Evolutionary conservation across 2,113 vertebrate species (phyloP), one percentile per base, ranked within the genome.

Genomic region (Misgurnus anguillicaudatus): DNA sequence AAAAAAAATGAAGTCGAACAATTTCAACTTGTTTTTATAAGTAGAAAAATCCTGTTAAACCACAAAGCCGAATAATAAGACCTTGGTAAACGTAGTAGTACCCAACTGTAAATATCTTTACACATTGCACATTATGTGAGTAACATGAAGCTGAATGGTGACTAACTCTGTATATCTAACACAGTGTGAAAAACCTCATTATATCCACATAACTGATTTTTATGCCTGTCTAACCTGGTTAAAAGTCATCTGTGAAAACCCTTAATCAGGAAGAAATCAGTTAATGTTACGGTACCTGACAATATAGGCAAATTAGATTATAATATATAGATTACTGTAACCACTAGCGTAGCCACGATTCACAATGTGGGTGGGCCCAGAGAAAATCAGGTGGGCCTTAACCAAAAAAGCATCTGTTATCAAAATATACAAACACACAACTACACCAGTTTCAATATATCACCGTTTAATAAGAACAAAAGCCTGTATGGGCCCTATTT

Each of bases 131-230:
- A 9, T 41, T 38, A 61, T 39, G 61, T 45, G 39, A 65, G 47
- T 19, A 74, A 36, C n/a, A 14, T 58, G 9, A 14, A 36, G 13
- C 45, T 4, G 36, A 31, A 75, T 47, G 60, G 19, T 62, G 13
- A 57, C 53, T 57, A n/a, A 8, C 53, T 57, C 53, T 55, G 17
- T 0, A 14, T 17, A 14, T n/a, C 53, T 39, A 63, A 79, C 53
- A 47, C 77, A 79, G n/a, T 53, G 66, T 70, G 66, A 76, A 77
- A 82, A 78, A 41, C 31, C 13, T 39, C 65, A 57, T 78, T n/a
- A 72, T 31, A 60, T 55, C 61, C n/a, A 58, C 75, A 55, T 48
- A 66, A 24, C 57, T 68, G 42, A 68, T 68, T 74, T 38, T 38
- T 38, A 64, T 64, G 48, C 70, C 39, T 75, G 81, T 75, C 65